Evolutionary conservation across 2,113 vertebrate genomes (phyloP).

Genomic region (Megaceryle maxima): DNA sequence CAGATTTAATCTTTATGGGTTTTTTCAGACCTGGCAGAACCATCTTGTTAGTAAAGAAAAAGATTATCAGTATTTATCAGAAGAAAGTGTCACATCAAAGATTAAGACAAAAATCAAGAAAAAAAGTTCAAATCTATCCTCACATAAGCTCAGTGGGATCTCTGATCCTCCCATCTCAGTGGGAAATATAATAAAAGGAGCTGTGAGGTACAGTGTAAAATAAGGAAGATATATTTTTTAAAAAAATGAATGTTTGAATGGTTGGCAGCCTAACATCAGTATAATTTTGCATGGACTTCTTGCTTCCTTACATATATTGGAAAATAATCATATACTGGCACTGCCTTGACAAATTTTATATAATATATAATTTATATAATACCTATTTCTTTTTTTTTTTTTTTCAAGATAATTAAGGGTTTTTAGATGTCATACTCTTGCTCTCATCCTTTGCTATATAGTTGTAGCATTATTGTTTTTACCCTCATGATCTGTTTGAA

Average conservation of each 20-base stretch:
- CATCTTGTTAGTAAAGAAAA: neutral
- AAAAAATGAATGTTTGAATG: neutral
- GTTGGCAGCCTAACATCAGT: neutral
- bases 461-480: neutral
- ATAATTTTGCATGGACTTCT: neutral
- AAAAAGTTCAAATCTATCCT: neutral
- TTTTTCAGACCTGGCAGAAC: neutral
- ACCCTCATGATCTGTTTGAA: neutral
- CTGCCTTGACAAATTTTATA: neutral
- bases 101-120: neutral
- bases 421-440: neutral
- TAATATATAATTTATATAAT: too few relatives aligned
- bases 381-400: too few relatives aligned
- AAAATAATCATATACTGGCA: neutral
- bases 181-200: neutral
- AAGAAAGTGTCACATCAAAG: neutral
- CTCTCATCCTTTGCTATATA: neutral
- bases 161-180: too few relatives aligned
- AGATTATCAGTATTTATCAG: neutral
- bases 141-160: neutral
- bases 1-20: neutral
- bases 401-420: neutral
- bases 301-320: neutral
- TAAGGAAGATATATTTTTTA: neutral
- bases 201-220: neutral